phyloP scores from a whole-genome alignment of 2,797 vertebrate species.

The Muscicapa comitata region DNA sequence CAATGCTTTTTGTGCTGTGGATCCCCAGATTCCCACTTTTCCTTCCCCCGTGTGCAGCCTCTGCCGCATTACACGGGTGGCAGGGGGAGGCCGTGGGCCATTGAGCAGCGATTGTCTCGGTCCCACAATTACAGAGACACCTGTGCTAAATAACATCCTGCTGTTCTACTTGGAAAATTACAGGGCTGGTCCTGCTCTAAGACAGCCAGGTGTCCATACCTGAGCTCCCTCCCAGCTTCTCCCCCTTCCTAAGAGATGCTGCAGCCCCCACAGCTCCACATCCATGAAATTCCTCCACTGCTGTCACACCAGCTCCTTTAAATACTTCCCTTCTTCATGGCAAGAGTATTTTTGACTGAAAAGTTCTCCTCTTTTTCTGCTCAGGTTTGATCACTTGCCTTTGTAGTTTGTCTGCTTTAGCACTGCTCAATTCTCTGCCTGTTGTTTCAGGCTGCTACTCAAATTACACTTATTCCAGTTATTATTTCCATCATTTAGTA shows the following conservation, averaged over 20 bases:
- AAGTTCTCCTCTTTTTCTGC: neutral
- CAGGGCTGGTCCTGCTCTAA: conserved; percentile 8
- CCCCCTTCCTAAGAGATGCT: neutral
- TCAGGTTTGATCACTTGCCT: neutral
- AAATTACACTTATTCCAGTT: conserved; percentile 63
- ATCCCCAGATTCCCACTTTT: neutral
- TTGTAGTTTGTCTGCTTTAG: conserved; percentile 9
- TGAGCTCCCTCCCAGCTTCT: neutral
- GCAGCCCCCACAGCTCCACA: neutral
- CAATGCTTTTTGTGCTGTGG: neutral
- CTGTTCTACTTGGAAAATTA: conserved; percentile 58
- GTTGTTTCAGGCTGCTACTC: conserved; percentile 64
- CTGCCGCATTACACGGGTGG: conserved; percentile 16
- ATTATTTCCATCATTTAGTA: conserved; percentile 75
- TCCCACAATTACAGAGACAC: conserved; percentile 64
- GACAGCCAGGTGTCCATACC: conserved; percentile 17
- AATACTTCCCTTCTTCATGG: neutral
- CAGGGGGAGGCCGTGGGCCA: conserved; percentile 61
- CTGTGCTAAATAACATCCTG: conserved; percentile 57
- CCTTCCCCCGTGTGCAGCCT: neutral
- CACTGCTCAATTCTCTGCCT: neutral
- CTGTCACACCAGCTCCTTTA: neutral
- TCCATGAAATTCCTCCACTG: neutral
- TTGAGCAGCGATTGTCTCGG: conserved; percentile 43
- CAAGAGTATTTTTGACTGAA: neutral